These are phyloP conservation scores for Trinorchestia longiramus DNA, from an alignment of 1,140 invertebrate species.

Conservation along the genomic window DNA sequence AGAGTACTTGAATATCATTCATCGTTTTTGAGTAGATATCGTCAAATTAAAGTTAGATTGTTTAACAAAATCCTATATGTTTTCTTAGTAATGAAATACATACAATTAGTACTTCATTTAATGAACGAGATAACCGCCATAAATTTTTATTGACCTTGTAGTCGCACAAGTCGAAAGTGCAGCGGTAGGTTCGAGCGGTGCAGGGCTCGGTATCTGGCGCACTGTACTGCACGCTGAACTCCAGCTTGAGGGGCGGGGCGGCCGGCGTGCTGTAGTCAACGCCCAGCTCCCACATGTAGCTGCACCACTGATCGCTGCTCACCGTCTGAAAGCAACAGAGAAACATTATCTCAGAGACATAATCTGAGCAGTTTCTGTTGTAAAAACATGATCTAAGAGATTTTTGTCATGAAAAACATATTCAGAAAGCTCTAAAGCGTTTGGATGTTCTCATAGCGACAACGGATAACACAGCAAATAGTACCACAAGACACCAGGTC, in stretches of 20 bases:
- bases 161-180: constrained; percentile 76
- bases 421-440: not conserved
- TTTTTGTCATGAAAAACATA: not conserved
- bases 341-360: not conserved
- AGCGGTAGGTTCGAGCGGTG: constrained; percentile 70
- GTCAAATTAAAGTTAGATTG: not conserved
- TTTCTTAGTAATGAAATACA: not conserved
- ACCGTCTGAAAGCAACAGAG: constrained; percentile 71
- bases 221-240: constrained; percentile 79
- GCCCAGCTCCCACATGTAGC: constrained; percentile 87
- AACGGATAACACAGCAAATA: not conserved
- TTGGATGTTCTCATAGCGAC: not conserved
- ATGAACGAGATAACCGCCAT: not conserved
- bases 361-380: too few species aligned
- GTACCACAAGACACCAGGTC: too few species aligned
- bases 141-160: constrained; percentile 73
- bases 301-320: constrained; percentile 79
- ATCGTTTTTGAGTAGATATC: not conserved
- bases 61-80: not conserved
- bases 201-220: constrained; percentile 72
- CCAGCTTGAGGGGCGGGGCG: constrained; percentile 75
- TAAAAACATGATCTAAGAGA: not conserved
- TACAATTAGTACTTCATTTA: not conserved
- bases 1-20: not conserved
- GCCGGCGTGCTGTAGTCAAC: constrained; percentile 72